These are phyloP conservation scores for Ricordea florida DNA, from an alignment of 92 coral and sea anemone genomes.

Conservation along the genomic window DNA sequence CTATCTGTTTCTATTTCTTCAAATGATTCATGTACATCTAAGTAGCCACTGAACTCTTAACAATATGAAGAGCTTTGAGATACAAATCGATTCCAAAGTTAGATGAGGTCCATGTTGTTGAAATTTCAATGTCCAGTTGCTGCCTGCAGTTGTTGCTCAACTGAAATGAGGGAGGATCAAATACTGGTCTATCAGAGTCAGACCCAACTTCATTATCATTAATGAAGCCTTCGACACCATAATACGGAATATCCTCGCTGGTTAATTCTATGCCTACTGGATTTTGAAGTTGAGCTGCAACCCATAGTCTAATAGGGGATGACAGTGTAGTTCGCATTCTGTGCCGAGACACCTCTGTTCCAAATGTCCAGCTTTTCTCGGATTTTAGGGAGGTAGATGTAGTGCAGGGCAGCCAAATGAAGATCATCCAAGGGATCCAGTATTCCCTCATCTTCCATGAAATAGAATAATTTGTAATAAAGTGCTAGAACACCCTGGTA, in stretches of 20 bases:
- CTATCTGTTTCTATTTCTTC: too few relatives aligned
- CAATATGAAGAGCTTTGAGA: too few relatives aligned
- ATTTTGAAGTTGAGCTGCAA: constrained; percentile 25
- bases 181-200: too few relatives aligned
- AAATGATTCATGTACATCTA: too few relatives aligned
- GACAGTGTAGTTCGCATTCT: neutral
- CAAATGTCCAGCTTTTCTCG: too few relatives aligned
- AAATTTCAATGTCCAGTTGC: neutral
- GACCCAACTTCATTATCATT: neutral
- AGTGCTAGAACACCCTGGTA: too few relatives aligned
- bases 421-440: neutral
- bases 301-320: neutral
- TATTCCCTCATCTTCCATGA: neutral
- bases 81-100: constrained; percentile 2
- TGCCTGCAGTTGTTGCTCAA: too few relatives aligned
- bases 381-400: neutral
- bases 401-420: neutral
- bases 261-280: constrained; percentile 12
- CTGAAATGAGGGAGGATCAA: too few relatives aligned
- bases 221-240: constrained; percentile 22
- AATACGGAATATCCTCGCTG: neutral
- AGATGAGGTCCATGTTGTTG: neutral
- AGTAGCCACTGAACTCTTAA: too few relatives aligned
- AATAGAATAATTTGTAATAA: too few relatives aligned
- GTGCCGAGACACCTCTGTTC: constrained; percentile 14